Evolutionary conservation across 2,113 vertebrate genomes (phyloP), one percentile per base, ranked within the genome.

Genomic region (Picathartes gymnocephalus): DNA sequence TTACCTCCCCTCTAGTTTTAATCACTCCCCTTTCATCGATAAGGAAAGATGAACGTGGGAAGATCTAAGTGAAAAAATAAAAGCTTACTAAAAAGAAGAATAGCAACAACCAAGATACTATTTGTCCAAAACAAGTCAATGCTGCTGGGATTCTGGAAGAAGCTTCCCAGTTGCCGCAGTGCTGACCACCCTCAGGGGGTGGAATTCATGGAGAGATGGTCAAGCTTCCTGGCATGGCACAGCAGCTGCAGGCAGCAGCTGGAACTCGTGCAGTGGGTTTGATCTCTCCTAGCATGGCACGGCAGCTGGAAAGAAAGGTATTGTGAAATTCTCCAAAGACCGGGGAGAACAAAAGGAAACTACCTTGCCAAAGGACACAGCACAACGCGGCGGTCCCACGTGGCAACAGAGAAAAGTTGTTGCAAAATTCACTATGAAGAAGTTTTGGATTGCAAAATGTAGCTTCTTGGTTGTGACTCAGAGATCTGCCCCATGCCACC

Each of bases 201-300:
- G 30, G 35, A 74, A 48, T 8, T 56, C 20, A 20, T 10, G 28
- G 23, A 40, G 40, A 56, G n/a, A 84, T 19, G 15, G 15, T 20
- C 0, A 0, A 10, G 24, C 58, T 84, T 84, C 28, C 42, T 1
- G 2, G 50, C 24, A 57, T 1, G 15, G 50, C 15, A 8, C 15
- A 74, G 60, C 42, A n/a, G 30, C 23, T n/a, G 19, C 0, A 0
- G 48, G 28, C 27, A 62, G 48, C 0, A 0, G 21, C 39, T 37
- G 39, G 33, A 62, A 27, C 28, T 22, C 2, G 0, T 22, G 30
- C 23, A 65, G 42, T 0, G 0, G 10, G 18, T 23, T 54, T 47
- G 48, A 54, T 33, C 28, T 39, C 23, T 39, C 58, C 23, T 45
- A 7, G 40, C n/a, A 7, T 21, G 47, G 47, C 2, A 5, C 0